Evolutionary conservation across 2,888 invertebrate genomes (phyloP).

Genomic region (Apotomis betuletana): DNA sequence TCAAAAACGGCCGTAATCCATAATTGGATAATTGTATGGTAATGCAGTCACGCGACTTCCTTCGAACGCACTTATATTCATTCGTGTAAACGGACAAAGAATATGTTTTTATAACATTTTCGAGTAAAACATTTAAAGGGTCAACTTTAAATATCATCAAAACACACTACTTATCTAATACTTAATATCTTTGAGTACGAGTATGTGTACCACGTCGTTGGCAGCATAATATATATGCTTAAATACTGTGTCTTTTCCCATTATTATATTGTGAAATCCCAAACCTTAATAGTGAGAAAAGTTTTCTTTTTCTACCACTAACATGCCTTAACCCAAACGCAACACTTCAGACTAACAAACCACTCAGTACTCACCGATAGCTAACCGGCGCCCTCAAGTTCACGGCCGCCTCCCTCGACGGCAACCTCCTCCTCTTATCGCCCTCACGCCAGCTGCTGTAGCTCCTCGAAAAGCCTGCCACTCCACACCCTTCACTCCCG

Average conservation of each 20-base stretch:
- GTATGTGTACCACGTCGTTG: too few species aligned
- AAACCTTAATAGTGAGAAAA: constrained; percentile 1
- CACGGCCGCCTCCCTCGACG: constrained; percentile 62
- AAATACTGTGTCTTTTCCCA: too few species aligned
- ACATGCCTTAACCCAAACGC: too few species aligned
- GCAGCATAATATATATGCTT: too few species aligned
- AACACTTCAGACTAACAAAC: constrained; percentile 6
- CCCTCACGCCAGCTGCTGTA: constrained; percentile 78
- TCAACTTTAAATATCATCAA: too few species aligned
- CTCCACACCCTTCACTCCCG: constrained; percentile 66
- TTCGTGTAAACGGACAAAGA: neutral
- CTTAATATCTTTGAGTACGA: too few species aligned
- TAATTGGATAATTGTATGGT: constrained; percentile 39
- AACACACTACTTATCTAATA: too few species aligned
- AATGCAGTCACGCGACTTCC: constrained; percentile 38
- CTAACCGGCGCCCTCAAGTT: constrained; percentile 80
- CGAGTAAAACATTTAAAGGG: too few species aligned
- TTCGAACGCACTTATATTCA: constrained; percentile 16
- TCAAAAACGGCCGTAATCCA: constrained; percentile 26
- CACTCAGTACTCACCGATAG: constrained; percentile 83
- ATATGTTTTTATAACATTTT: too few species aligned
- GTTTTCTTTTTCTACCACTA: neutral
- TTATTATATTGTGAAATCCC: too few species aligned
- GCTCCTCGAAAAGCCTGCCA: constrained; percentile 66
- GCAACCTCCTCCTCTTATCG: constrained; percentile 59